Evolutionary conservation across 2,113 vertebrate genomes (phyloP).

Genomic region (Anarrhichthys ocellatus): DNA sequence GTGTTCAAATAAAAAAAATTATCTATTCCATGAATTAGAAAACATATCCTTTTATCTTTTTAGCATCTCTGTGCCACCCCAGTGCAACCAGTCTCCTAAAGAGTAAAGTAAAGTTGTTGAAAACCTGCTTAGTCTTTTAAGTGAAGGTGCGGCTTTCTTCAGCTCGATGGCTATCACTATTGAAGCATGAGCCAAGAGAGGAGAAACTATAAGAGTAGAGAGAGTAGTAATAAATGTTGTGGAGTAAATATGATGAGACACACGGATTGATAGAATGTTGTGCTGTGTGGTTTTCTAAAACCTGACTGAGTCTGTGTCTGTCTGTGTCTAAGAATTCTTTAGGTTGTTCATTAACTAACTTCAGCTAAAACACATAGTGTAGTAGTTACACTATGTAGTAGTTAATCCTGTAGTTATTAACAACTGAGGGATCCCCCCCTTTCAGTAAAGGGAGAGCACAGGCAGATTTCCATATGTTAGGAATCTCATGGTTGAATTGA

Average conservation of each 20-base stretch:
- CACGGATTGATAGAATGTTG: no score
- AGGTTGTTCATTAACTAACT: neutral
- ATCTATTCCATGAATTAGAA: neutral
- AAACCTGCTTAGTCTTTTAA: conserved; percentile 68
- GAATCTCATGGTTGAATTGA: neutral
- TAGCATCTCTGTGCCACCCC: neutral
- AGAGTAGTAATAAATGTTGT: conserved; percentile 32
- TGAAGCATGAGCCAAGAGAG: conserved; percentile 56
- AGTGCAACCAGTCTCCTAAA: neutral
- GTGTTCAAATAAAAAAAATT: neutral
- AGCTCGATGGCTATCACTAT: conserved; percentile 52
- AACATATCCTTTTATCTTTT: neutral
- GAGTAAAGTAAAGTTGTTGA: conserved; percentile 42
- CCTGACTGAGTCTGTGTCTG: neutral
- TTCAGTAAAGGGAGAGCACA: neutral
- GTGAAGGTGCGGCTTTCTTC: conserved; percentile 57
- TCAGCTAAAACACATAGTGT: neutral
- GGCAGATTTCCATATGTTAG: neutral
- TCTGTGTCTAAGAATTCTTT: neutral
- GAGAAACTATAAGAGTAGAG: conserved; percentile 32
- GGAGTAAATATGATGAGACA: conserved; percentile 44
- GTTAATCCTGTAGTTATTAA: neutral
- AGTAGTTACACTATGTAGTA: no score
- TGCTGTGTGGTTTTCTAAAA: neutral
- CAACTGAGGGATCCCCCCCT: neutral